Evolutionary conservation across 1,140 invertebrate genomes (phyloP), one percentile per base, ranked within the genome.

Genomic region (Heliconius nattereri): DNA sequence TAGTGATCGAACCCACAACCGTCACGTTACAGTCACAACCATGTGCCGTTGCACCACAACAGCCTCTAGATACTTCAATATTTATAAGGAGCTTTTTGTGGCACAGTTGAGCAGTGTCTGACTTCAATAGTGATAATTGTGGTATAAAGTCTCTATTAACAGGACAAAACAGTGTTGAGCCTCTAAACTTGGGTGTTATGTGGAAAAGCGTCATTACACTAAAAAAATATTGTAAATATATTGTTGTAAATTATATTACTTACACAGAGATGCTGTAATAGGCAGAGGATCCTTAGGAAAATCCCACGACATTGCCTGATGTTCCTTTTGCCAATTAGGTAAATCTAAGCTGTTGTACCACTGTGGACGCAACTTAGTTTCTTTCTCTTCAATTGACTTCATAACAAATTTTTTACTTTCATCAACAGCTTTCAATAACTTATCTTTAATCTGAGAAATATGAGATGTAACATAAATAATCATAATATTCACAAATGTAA

Each of bases 351-450:
- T 90, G 73, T 86, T 92, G 71, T 92, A 94, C 93, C 92, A 92
- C 80, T 91, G 91, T 7, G 93, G 93, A 3, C 90, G 85, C 8
- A 90, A 77, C 73, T 89, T 92, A 0, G 88, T 26, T 82, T 94
- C 93, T 77, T 94, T 92, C 71, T 94, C 94, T 84, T 94, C 92
- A 90, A 91, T 92, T 73, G 90, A 92, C 72, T 94, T 94, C 89
- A 92, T 92, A 3, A 92, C 89, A 35, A 93, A 79, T 84, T 94
- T 95, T 79, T 94, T 95, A 71, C 91, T 94, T 80, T 95, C 94
- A 85, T 95, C 94, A 7, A 94, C 94, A 81, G 93, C 94, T 89
- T 95, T 95, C 7, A 94, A 81, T 54, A 95, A 85, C 84, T 95
- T 95, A 75, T 94, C 94, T 82, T 93, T 94, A 60, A 95, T 95